Evolutionary conservation across 1,140 invertebrate species (phyloP).

Genomic region (Achroia grisella): DNA sequence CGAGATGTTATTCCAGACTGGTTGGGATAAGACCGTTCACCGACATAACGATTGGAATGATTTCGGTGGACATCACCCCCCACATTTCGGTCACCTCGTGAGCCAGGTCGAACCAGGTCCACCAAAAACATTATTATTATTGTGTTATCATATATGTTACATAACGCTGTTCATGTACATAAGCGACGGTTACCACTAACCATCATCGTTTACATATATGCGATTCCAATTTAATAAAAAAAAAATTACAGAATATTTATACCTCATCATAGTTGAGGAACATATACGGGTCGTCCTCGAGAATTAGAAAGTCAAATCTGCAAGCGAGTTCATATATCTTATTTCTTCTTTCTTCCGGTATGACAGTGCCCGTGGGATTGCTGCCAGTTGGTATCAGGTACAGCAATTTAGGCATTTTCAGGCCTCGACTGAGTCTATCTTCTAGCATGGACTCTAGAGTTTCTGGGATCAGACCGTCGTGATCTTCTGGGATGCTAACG

Average conservation of each 20-base stretch:
- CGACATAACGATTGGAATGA: too few relatives aligned
- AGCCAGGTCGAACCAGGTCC: too few relatives aligned
- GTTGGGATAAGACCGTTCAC: too few relatives aligned
- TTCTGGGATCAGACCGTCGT: constrained; percentile 38
- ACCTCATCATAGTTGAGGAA: constrained; percentile 81
- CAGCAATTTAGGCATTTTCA: constrained; percentile 77
- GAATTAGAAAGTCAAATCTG: constrained; percentile 83
- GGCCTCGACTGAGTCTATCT: constrained; percentile 25
- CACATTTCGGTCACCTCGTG: too few relatives aligned
- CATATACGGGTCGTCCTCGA: constrained; percentile 89
- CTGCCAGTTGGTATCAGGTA: constrained; percentile 76
- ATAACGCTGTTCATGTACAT: too few relatives aligned
- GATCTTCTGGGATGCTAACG: constrained; percentile 49
- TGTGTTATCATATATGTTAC: too few relatives aligned
- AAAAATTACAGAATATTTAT: constrained; percentile 19
- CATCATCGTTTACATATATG: too few relatives aligned
- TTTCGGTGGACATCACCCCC: too few relatives aligned
- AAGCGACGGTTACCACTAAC: too few relatives aligned
- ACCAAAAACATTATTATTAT: too few relatives aligned
- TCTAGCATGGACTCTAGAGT: constrained; percentile 31
- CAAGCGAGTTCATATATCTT: constrained; percentile 84
- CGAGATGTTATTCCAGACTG: too few relatives aligned
- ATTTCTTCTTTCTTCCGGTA: constrained; percentile 78
- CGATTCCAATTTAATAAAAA: too few relatives aligned
- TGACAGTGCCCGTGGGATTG: constrained; percentile 82